Evolutionary conservation across 1,140 invertebrate genomes (phyloP).

Genomic region (Pectinophora gossypiella): DNA sequence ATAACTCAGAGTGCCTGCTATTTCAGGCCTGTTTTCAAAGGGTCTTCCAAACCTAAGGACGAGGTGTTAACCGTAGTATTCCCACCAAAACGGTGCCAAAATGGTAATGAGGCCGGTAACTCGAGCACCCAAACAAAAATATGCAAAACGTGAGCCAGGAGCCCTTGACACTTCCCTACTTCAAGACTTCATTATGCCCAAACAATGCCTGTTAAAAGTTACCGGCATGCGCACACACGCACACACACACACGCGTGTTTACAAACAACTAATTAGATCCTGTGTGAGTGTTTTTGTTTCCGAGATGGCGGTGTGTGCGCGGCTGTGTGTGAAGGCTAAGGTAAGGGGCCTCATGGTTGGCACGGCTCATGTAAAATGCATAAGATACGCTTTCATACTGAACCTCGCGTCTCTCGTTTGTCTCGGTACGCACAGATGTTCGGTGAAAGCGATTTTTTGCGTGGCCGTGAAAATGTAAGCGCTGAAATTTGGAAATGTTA

Average conservation of each 20-base stretch:
- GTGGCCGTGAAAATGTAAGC: conserved; percentile 45
- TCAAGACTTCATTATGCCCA: conserved; percentile 47
- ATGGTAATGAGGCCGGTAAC: conserved; percentile 15
- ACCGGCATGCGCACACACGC: conserved; percentile 11
- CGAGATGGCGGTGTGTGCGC: conserved; percentile 26
- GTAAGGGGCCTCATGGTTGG: conserved; percentile 48
- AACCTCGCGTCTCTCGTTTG: conserved; percentile 34
- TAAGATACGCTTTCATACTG: conserved; percentile 64
- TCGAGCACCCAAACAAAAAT: conserved; percentile 27
- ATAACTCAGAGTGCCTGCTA: too few relatives aligned
- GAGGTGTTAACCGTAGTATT: too few relatives aligned
- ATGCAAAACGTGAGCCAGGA: conserved; percentile 27
- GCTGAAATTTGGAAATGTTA: too few relatives aligned
- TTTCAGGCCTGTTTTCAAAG: too few relatives aligned
- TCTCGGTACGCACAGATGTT: conserved; percentile 47
- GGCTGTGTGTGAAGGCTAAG: conserved; percentile 49
- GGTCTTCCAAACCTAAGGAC: too few relatives aligned
- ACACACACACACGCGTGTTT: conserved; percentile 40
- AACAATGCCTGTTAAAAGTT: conserved; percentile 33
- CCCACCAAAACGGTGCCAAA: conserved; percentile 6
- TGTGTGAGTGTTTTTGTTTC: conserved; percentile 39
- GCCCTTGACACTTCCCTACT: conserved; percentile 43
- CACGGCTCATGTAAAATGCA: conserved; percentile 76
- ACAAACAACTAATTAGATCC: conserved; percentile 53
- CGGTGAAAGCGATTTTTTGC: conserved; percentile 44